Evolutionary conservation across 2,888 invertebrate species (phyloP).

Genomic region (Teleiodes luculella): DNA sequence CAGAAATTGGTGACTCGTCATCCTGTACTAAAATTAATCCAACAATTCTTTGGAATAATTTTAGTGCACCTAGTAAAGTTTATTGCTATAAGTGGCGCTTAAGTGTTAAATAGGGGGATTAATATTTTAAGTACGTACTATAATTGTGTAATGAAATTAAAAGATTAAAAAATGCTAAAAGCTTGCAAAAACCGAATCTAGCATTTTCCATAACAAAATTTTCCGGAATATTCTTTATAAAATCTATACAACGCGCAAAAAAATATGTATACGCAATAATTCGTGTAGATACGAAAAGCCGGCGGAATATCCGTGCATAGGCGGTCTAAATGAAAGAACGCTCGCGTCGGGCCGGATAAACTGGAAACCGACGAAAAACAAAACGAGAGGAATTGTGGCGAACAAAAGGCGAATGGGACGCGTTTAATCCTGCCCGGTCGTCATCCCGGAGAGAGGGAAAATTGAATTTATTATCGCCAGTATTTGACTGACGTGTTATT

Average conservation of each 20-base stretch:
- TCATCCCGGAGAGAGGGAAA: constrained; percentile 64
- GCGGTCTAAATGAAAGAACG: constrained; percentile 11
- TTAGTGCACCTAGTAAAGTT: too few species aligned
- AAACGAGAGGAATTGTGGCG: constrained; percentile 54
- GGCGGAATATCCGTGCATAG: background rate
- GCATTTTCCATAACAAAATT: too few species aligned
- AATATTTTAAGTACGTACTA: too few species aligned
- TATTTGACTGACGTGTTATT: constrained; percentile 78
- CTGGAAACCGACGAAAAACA: constrained; percentile 40
- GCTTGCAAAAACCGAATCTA: too few species aligned
- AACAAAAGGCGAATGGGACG: constrained; percentile 72
- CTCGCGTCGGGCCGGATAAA: constrained; percentile 11
- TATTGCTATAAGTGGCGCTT: too few species aligned
- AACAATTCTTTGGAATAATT: too few species aligned
- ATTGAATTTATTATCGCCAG: constrained; percentile 77
- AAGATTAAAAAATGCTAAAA: too few species aligned
- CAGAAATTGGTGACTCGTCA: too few species aligned
- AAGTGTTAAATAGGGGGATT: too few species aligned
- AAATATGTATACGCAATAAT: background rate
- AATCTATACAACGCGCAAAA: background rate
- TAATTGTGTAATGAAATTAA: too few species aligned
- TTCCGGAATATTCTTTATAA: too few species aligned
- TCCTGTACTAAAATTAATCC: too few species aligned
- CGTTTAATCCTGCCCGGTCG: constrained; percentile 73
- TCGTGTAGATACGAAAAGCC: background rate